Evolutionary conservation across 2,888 invertebrate genomes (phyloP), one percentile per base, ranked within the genome.

Genomic region (Rhagophthalmus giganteus): DNA sequence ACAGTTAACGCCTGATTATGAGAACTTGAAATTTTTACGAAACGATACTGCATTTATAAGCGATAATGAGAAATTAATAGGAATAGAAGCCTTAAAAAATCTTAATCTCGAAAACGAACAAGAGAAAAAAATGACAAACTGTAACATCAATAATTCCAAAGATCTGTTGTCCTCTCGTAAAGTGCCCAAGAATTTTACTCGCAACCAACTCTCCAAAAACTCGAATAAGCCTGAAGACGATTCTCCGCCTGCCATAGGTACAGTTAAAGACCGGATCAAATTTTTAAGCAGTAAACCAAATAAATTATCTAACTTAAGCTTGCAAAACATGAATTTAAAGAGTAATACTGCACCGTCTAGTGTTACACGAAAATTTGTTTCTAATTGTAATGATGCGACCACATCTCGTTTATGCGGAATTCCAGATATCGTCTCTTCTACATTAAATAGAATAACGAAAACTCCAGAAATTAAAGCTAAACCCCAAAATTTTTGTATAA

Each of bases 101-200:
- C 25, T 14, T 26, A 46, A 30, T 12, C 15, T 6, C 2, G 10
- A 16, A 1, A 12, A 38, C 5, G 8, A 34, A 8, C 10, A 14
- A 5, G 28, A 32, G 3, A 34, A 25, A 41, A 31, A 15, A 16
- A 37, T 13, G 8, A 40, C 28, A 25, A 40, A 41, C 28, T 40
- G 34, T 12, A 48, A 41, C 12, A n/a, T 31, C 7, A 32, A 15
- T 39, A 40, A 49, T 12, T 55, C 64, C 6, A 67, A 67, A 30
- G 68, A 69, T 46, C 45, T 61, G 2, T 65, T 63, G 27, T 28
- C 34, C 15, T 65, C 66, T 47, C 58, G 71, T 30, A 72, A 70
- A 49, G 72, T 72, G 15, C 74, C 74, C 14, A 74, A 74, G 52
- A 74, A 73, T 57, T 74, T 74, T 56, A 73, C 71, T 2, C 59